Conservation (phyloP, 1,140 invertebrate species). For the Paraescarpia echinospica region DNA sequence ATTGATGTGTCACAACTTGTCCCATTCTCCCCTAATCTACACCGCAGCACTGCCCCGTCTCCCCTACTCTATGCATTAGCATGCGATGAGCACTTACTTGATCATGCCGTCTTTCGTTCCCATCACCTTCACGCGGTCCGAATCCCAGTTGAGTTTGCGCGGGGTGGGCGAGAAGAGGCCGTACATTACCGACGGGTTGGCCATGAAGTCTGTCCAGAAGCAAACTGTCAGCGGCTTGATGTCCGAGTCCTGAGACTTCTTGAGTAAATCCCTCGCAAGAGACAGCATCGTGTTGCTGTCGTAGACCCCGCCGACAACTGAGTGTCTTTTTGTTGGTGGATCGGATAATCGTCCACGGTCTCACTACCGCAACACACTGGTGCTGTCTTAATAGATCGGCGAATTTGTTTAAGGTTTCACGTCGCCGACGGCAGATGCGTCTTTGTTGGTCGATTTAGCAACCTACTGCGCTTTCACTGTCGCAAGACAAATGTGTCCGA, state of each 20-base stretch:
- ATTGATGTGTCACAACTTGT: background rate
- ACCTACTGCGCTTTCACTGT: background rate
- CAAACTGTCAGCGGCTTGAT: constrained; percentile 32
- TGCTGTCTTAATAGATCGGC: no score
- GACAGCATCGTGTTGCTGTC: constrained; percentile 21
- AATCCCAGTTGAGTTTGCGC: constrained; percentile 29
- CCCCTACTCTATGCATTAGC: background rate
- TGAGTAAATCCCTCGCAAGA: constrained; percentile 28
- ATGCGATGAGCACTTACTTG: constrained; percentile 22
- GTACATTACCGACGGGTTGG: constrained; percentile 33
- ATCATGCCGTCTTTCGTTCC: constrained; percentile 32
- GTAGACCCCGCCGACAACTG: background rate
- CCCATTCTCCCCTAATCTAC: no score
- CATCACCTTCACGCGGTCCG: constrained; percentile 33
- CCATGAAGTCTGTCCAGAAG: constrained; percentile 33
- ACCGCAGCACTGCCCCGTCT: no score
- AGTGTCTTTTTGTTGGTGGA: background rate
- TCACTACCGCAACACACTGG: no score
- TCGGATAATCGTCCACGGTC: background rate
- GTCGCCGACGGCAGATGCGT: no score
- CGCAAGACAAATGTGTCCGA: no score
- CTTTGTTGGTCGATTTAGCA: background rate
- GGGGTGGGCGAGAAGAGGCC: constrained; percentile 25
- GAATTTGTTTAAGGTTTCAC: no score
- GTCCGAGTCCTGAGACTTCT: constrained; percentile 25